phyloP scores from a whole-genome alignment of 2,797 vertebrate genomes.

The Cichlasoma orientale region DNA sequence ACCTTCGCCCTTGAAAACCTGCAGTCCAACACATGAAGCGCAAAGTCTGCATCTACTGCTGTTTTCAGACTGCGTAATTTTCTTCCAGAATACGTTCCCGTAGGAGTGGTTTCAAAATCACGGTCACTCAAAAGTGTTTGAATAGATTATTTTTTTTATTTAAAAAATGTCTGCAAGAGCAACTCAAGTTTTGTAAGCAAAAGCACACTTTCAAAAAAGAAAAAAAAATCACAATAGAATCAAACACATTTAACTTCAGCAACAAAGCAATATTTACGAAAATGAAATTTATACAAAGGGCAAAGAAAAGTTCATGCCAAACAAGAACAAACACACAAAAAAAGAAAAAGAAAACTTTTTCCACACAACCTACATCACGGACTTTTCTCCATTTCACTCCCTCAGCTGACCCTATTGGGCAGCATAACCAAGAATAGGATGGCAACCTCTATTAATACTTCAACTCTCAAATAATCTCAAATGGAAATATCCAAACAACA shows the following conservation, averaged over 20 bases:
- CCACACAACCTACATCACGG: conserved; percentile 16
- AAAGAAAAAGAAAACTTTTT: background rate
- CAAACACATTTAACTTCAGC: conserved; percentile 43
- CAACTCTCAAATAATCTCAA: conserved; percentile 46
- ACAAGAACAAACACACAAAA: conserved; percentile 47
- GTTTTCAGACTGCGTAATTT: background rate
- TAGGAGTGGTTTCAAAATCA: background rate
- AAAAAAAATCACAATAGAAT: conserved; percentile 52
- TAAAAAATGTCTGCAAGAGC: conserved; percentile 44
- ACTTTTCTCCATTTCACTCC: conserved; percentile 16
- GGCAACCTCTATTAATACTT: conserved; percentile 22
- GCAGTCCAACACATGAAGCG: no score
- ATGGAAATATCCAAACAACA: conserved; percentile 26
- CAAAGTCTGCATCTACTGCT: no score
- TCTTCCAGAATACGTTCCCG: background rate
- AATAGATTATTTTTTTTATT: conserved; percentile 34
- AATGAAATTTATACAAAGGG: conserved; percentile 42
- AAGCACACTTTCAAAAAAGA: conserved; percentile 39
- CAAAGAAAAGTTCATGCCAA: conserved; percentile 56
- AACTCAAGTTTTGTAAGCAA: conserved; percentile 48
- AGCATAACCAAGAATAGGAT: conserved; percentile 25
- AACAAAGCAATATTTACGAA: conserved; percentile 32
- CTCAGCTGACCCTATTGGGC: conserved; percentile 12
- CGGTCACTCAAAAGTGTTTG: background rate
- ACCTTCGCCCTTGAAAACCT: no score